Evolutionary conservation across 2,797 vertebrate genomes (phyloP).

Genomic region (Acrocephalus scirpaceus): DNA sequence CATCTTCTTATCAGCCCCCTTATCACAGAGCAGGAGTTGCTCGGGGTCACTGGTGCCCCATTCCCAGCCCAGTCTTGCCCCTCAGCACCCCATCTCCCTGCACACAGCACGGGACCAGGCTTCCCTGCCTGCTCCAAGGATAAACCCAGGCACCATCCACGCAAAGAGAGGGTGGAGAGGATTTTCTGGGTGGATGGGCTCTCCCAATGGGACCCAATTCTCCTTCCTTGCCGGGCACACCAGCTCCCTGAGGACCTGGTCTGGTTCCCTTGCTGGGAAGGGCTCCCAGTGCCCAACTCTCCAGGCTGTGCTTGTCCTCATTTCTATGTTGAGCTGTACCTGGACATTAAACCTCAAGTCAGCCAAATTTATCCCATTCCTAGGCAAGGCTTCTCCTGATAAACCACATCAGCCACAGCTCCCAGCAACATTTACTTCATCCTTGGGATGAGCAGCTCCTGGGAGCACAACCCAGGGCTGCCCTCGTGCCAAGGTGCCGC

Average conservation of each 20-base stretch:
- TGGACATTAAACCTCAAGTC: neutral
- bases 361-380: neutral
- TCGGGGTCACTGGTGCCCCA: accelerated
- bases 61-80: neutral
- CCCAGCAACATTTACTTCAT: neutral
- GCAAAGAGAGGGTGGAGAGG: neutral
- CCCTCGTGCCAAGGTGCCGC: accelerated
- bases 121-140: neutral
- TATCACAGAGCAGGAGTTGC: neutral
- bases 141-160: neutral
- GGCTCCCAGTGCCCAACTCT: neutral
- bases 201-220: accelerated
- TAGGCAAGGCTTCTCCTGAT: neutral
- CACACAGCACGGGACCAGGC: neutral
- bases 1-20: neutral
- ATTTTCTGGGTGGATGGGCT: neutral
- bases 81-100: neutral
- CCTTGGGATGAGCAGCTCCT: neutral
- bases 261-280: neutral
- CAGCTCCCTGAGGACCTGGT: neutral
- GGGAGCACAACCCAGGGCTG: neutral
- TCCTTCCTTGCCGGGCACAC: neutral
- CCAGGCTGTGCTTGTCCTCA: neutral
- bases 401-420: neutral
- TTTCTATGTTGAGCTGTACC: neutral